Evolutionary conservation across 1,140 invertebrate genomes (phyloP), one percentile per base, ranked within the genome.

Genomic region (Apis dorsata): DNA sequence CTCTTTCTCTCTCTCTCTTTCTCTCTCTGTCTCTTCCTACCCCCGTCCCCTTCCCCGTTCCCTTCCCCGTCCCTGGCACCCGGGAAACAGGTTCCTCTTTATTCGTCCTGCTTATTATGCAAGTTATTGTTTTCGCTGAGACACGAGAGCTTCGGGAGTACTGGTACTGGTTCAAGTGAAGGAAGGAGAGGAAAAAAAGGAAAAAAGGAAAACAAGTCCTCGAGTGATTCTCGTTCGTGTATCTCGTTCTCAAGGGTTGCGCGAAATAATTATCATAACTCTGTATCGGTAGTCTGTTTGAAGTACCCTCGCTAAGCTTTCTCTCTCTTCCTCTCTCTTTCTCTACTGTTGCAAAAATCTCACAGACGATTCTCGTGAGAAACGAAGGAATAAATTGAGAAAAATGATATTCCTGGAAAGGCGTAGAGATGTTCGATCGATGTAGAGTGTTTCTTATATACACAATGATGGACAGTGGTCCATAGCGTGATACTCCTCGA

Each of bases 111-210:
- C 79, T 86, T 89, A 84, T 88, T 86, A 89, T 89, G 79, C 85
- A 86, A 89, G 81, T 89, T 86, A 89, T 89, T 89, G 88, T 89
- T 89, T 89, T 89, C 88, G 62, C 79, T 62, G 84, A 83, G 87
- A 85, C 73, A 77, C 84, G 62, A 84, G 81, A 71, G 87, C 65
- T 57, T 60, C 65, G 78, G 75, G 70, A 88, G 87, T 86, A 81
- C 34, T 34, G 34, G 80, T 78, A 53, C 79, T 72, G 74, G 66
- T 70, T 83, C 66, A 76, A 71, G 74, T 57, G 81, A 75, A 76
- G 49, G 28, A 49, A 44, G 24, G n/a, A 49, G 62, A 34, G 34
- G 13, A 63, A 24, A 51, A 51, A 55, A 55, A 19, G 4, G 11
- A 53, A 24, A 21, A 69, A 59, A 75, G 76, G 66, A 57, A 86